Evolutionary conservation across 2,797 vertebrate genomes (phyloP).

Genomic region (Geotrypetes seraphini): DNA sequence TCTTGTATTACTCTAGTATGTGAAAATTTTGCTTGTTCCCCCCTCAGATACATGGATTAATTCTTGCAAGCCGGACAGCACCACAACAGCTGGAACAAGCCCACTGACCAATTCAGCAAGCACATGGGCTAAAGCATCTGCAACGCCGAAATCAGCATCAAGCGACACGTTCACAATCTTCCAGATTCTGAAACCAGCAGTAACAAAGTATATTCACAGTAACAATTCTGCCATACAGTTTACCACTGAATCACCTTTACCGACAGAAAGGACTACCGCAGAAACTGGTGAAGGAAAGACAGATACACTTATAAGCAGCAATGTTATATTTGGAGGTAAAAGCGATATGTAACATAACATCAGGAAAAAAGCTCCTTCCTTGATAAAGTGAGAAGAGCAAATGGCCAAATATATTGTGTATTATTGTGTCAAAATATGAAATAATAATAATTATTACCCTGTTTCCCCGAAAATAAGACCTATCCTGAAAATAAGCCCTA

Average conservation of each 20-base stretch:
- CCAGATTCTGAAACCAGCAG: not conserved
- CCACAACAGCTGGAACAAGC: not conserved
- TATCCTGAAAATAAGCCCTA: no score
- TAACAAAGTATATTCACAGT: not conserved
- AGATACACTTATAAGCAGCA: conserved; percentile 30
- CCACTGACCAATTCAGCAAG: not conserved
- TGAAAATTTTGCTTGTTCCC: no score
- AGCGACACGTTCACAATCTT: not conserved
- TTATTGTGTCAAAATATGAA: no score
- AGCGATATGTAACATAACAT: not conserved
- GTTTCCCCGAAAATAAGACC: no score
- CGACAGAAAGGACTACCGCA: conserved; percentile 22
- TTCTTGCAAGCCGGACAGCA: conserved; percentile 46
- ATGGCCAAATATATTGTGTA: no score
- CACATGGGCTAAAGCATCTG: not conserved
- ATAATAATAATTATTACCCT: no score
- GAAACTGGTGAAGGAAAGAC: conserved; percentile 7
- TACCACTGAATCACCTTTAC: conserved; percentile 26
- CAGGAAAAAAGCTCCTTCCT: no score
- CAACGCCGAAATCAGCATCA: not conserved
- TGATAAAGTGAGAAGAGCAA: no score
- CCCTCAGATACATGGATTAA: conserved; percentile 43
- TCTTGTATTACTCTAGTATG: no score
- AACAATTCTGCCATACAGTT: conserved; percentile 26
- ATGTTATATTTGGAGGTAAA: conserved; percentile 55